phyloP scores from a whole-genome alignment of 2,797 vertebrate species.

The Gouania willdenowi region DNA sequence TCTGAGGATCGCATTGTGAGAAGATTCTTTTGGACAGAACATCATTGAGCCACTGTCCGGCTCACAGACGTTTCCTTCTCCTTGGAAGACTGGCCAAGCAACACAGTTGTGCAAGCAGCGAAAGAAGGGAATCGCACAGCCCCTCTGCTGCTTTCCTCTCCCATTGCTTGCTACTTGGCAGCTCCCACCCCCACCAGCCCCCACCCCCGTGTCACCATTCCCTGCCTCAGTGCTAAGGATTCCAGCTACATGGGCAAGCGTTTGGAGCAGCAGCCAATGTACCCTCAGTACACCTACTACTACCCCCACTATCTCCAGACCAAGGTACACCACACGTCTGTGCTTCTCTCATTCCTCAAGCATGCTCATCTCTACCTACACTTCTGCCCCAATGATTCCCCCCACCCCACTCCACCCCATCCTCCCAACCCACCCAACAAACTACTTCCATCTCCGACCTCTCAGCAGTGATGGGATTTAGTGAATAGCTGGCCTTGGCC shows the following conservation, averaged over 20 bases:
- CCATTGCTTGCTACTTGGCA: conserved; percentile 51
- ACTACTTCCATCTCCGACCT: conserved; percentile 33
- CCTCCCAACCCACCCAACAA: conserved; percentile 1
- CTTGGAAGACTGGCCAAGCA: conserved; percentile 38
- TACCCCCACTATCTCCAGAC: conserved; percentile 97
- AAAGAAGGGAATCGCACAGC: conserved; percentile 42
- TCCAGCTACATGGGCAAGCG: conserved; percentile 99
- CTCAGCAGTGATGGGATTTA: conserved; percentile 53
- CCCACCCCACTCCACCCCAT: neutral
- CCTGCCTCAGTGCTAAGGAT: conserved; percentile 88
- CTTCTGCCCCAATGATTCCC: conserved; percentile 5
- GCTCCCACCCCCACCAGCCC: conserved; percentile 56
- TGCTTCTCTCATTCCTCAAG: conserved; percentile 31
- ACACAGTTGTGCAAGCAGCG: conserved; percentile 37
- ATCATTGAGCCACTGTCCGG: conserved; percentile 25
- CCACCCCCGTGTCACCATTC: conserved; percentile 72
- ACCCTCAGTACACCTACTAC: conserved; percentile 99
- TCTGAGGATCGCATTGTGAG: conserved; percentile 10
- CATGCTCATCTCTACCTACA: conserved; percentile 31
- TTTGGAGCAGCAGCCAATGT: conserved; percentile 99
- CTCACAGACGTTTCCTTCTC: conserved; percentile 30
- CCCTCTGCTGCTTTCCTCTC: conserved; percentile 31
- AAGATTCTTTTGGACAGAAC: conserved; percentile 38
- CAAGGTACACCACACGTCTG: conserved; percentile 81
- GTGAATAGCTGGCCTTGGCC: conserved; percentile 61